Percentiles rank a stretch among this genome's conserved stretches.
Evolutionary conservation across 1,140 invertebrate genomes (phyloP).

Genomic region (Caenorhabditis brenneri): DNA sequence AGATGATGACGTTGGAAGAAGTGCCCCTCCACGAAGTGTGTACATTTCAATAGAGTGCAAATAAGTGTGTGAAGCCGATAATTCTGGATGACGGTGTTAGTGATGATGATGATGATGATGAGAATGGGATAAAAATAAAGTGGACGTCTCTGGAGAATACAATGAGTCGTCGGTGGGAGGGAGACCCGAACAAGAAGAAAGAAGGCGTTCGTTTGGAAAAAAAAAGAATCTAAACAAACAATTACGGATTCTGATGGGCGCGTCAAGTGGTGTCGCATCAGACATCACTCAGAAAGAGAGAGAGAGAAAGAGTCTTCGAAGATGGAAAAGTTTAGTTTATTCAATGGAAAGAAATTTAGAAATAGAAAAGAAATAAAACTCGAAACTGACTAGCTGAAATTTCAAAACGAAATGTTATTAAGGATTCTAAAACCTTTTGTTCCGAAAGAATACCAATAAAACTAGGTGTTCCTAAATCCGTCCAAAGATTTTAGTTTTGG

Average conservation of each 20-base stretch:
- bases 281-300: not conserved
- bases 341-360: too few relatives aligned
- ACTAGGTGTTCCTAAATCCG: too few relatives aligned
- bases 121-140: not conserved
- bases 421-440: too few relatives aligned
- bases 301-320: not conserved
- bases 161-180: not conserved
- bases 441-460: too few relatives aligned
- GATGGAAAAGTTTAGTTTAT: too few relatives aligned
- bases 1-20: not conserved
- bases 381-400: too few relatives aligned
- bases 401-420: too few relatives aligned
- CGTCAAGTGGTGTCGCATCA: slow-evolving; percentile 10
- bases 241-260: not conserved
- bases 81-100: not conserved
- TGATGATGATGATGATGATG: not conserved
- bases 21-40: not conserved
- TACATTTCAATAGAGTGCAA: slow-evolving; percentile 2
- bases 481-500: too few relatives aligned
- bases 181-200: not conserved
- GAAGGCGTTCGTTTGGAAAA: not conserved
- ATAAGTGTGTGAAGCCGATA: not conserved
- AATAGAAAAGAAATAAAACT: not conserved
- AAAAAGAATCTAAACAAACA: slow-evolving; percentile 21
- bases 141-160: not conserved